Percentiles rank a stretch among this genome's conserved stretches.
These are phyloP conservation scores for Rhinopithecus roxellana DNA, from an alignment of 2,113 vertebrate species.

Conservation along the genomic window DNA sequence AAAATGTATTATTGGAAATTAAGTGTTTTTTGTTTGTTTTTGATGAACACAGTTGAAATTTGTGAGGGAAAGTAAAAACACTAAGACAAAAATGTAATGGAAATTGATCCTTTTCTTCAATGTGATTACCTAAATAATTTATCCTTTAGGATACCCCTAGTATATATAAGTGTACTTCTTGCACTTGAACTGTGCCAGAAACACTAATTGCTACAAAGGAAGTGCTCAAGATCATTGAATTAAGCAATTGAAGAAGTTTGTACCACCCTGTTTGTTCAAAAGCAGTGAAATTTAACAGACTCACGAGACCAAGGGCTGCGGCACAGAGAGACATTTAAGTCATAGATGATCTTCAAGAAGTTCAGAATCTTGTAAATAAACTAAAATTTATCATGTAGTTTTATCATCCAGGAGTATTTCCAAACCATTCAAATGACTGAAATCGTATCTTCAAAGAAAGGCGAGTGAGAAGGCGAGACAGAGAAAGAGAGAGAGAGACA, in stretches of 20 bases:
- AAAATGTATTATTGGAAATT: not conserved
- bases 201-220: not conserved
- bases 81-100: not conserved
- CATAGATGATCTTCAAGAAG: not conserved
- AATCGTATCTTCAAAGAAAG: not conserved
- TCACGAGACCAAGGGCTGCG: not conserved
- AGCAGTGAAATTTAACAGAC: not conserved
- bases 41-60: not conserved
- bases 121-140: not conserved
- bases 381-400: not conserved
- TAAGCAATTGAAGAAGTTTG: not conserved
- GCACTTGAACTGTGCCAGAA: not conserved
- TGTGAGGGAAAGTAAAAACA: not conserved
- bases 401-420: not conserved
- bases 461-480: not conserved
- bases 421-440: not conserved
- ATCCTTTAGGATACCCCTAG: not conserved
- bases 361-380: not conserved
- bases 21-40: not conserved
- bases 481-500: fast-evolving
- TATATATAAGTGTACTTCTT: not conserved
- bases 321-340: no score
- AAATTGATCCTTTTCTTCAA: not conserved
- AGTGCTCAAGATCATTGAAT: not conserved
- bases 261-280: not conserved